A percentile compares a stretch with the other conserved stretches of the same genome.
These are phyloP conservation scores for Ceratina australensis DNA, from an alignment of 1,140 invertebrate species.

Conservation along the genomic window DNA sequence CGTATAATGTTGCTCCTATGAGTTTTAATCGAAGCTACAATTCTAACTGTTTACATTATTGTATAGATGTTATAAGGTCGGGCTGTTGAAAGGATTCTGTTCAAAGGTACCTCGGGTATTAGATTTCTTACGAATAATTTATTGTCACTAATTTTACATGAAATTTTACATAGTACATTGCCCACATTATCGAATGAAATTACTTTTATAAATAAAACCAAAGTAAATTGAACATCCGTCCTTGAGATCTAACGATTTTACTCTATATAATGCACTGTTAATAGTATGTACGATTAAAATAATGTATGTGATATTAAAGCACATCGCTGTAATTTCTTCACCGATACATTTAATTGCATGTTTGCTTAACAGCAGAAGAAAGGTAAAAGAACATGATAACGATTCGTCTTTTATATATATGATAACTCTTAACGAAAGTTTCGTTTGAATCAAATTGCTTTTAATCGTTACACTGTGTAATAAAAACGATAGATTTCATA, in stretches of 20 bases:
- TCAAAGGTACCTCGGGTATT: background rate
- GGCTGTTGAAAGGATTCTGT: no score
- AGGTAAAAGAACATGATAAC: background rate
- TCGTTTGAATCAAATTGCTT: background rate
- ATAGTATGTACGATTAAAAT: conserved; percentile 3
- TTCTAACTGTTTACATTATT: background rate
- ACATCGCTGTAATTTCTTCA: conserved; percentile 4
- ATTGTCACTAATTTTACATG: conserved; percentile 24
- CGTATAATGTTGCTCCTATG: background rate
- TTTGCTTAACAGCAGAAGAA: background rate
- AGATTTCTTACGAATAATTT: conserved; percentile 12
- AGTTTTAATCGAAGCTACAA: background rate
- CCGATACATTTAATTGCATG: conserved; percentile 17
- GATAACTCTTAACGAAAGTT: background rate
- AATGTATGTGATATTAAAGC: conserved; percentile 5
- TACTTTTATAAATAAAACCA: background rate
- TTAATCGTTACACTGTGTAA: background rate
- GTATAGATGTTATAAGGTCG: background rate
- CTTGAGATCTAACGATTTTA: conserved; percentile 10
- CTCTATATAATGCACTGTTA: no score
- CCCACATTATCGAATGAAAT: conserved; percentile 2
- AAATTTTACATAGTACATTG: conserved; percentile 6
- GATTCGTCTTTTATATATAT: background rate
- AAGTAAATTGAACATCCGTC: background rate
- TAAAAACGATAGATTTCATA: background rate